phyloP scores from a whole-genome alignment of 2,888 invertebrate genomes.

The Synanthedon formicaeformis region DNA sequence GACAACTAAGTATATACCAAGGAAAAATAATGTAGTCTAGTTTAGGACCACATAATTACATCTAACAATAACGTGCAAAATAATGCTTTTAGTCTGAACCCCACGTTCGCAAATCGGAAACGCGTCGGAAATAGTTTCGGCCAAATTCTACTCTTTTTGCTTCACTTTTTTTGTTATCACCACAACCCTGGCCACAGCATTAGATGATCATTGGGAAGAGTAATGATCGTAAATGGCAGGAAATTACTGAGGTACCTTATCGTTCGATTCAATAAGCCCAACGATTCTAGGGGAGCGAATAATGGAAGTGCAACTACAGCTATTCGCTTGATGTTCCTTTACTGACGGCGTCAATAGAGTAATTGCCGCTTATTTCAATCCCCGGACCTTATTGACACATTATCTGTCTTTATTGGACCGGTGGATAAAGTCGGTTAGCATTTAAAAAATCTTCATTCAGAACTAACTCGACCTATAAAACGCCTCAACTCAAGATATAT shows the following conservation, averaged over 20 bases:
- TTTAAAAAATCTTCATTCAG: too few relatives aligned
- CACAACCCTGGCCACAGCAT: conserved; percentile 29
- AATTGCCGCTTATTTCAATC: conserved; percentile 50
- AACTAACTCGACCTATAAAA: too few relatives aligned
- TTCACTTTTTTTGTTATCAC: conserved; percentile 22
- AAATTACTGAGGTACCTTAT: conserved; percentile 66
- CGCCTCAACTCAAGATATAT: too few relatives aligned
- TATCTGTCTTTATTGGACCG: not conserved
- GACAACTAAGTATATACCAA: too few relatives aligned
- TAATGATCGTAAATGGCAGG: conserved; percentile 64
- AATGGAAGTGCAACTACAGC: conserved; percentile 63
- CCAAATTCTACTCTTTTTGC: conserved; percentile 22
- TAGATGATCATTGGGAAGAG: conserved; percentile 47
- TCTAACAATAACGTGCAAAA: too few relatives aligned
- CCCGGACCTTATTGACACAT: conserved; percentile 16
- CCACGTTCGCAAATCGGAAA: conserved; percentile 11
- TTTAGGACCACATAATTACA: too few relatives aligned
- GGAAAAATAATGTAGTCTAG: too few relatives aligned
- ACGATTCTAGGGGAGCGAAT: conserved; percentile 47
- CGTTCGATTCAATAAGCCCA: conserved; percentile 64
- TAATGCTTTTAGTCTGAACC: not conserved
- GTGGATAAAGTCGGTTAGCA: not conserved
- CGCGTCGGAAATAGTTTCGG: conserved; percentile 27
- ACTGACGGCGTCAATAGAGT: conserved; percentile 36
- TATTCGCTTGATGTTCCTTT: conserved; percentile 26